phyloP scores from a whole-genome alignment of 2,113 vertebrate species.

The Pyxicephalus adspersus region DNA sequence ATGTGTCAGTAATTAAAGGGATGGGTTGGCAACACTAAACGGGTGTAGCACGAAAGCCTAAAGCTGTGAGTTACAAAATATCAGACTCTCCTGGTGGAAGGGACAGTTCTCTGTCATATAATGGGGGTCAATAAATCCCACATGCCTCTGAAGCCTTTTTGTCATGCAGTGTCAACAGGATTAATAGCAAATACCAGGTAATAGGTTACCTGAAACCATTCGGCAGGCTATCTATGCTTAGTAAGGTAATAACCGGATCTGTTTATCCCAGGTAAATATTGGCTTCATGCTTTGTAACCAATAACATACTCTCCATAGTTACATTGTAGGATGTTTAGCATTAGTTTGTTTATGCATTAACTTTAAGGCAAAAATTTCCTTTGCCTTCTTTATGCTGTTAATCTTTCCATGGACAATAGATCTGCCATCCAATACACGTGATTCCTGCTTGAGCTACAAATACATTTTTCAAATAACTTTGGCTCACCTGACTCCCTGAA shows the following conservation, averaged over 20 bases:
- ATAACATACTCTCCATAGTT: constrained; percentile 53
- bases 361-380: constrained; percentile 30
- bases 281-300: constrained; percentile 44
- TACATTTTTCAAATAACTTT: neutral
- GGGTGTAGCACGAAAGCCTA: too few species aligned
- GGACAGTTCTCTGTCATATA: too few species aligned
- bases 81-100: too few species aligned
- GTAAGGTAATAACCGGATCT: constrained; percentile 10
- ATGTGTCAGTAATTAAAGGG: too few species aligned
- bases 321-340: constrained; percentile 24
- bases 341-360: constrained; percentile 47
- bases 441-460: too few species aligned
- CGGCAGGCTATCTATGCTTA: neutral
- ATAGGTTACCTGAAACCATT: neutral
- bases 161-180: neutral
- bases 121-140: neutral
- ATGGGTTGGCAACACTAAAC: too few species aligned
- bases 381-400: constrained; percentile 11
- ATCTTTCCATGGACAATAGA: neutral
- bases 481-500: neutral
- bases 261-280: constrained; percentile 35
- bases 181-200: neutral
- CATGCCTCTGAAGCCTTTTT: neutral
- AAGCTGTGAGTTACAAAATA: too few species aligned
- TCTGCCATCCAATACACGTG: neutral